phyloP scores from a whole-genome alignment of 1,140 invertebrate species.

The Drosophila subobscura region DNA sequence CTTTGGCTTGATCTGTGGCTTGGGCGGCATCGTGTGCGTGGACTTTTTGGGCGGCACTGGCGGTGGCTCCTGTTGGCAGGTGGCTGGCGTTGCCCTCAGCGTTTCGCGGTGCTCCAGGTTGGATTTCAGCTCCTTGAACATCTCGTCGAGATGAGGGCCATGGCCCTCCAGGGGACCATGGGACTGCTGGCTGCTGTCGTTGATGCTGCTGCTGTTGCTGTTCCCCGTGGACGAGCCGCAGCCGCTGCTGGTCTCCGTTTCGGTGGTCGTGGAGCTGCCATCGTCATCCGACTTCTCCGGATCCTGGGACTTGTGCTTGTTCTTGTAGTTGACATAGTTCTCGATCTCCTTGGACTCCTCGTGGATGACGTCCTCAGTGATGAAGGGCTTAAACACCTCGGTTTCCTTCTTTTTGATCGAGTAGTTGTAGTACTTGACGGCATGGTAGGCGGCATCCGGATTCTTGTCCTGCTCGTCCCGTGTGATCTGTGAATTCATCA shows the following conservation, averaged over 20 bases:
- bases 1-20: constrained; percentile 82
- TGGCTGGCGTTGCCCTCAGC: constrained; percentile 41
- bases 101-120: constrained; percentile 73
- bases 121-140: constrained; percentile 76
- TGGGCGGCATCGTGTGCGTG: constrained; percentile 75
- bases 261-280: constrained; percentile 58
- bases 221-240: constrained; percentile 65
- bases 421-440: constrained; percentile 96
- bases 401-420: constrained; percentile 90
- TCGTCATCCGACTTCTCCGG: constrained; percentile 76
- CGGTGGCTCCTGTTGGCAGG: constrained; percentile 63
- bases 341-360: constrained; percentile 92
- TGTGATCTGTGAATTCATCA: constrained; percentile 94
- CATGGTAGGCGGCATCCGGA: constrained; percentile 92
- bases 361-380: constrained; percentile 90
- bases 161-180: constrained; percentile 50
- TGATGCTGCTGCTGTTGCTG: constrained; percentile 76
- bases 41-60: constrained; percentile 83
- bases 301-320: constrained; percentile 86
- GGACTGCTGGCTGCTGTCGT: constrained; percentile 75
- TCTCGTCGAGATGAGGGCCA: constrained; percentile 53
- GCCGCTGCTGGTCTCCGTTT: constrained; percentile 66
- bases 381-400: constrained; percentile 90
- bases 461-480: constrained; percentile 95
- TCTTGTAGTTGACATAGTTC: constrained; percentile 88